phyloP scores from a whole-genome alignment of 2,113 vertebrate genomes.

The Hyperopisus bebe region DNA sequence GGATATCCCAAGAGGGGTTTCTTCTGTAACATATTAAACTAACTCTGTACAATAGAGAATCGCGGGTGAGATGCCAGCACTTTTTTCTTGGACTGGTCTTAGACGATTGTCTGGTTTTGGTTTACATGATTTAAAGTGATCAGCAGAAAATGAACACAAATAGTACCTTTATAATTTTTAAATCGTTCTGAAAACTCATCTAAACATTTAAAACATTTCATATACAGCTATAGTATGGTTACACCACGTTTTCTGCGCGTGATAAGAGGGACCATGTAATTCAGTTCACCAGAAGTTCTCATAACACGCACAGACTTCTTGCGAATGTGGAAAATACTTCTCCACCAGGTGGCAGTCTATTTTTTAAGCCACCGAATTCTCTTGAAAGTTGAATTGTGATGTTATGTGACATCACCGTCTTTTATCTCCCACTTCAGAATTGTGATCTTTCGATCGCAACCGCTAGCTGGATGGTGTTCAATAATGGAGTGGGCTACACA shows the following conservation, averaged over 20 bases:
- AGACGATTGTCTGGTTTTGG: background rate
- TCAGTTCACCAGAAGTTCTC: background rate
- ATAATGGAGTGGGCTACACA: background rate
- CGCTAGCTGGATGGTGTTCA: background rate
- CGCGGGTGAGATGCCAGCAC: background rate
- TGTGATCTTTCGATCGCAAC: background rate
- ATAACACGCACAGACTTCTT: background rate
- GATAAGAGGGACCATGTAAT: background rate
- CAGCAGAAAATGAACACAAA: background rate
- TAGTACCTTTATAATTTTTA: background rate
- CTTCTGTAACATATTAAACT: background rate
- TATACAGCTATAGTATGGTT: background rate
- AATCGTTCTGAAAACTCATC: background rate
- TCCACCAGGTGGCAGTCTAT: slow-evolving; percentile 60
- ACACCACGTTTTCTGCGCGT: background rate
- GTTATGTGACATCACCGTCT: slow-evolving; percentile 7
- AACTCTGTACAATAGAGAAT: background rate
- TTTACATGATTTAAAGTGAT: background rate
- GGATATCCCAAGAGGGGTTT: background rate
- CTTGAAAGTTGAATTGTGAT: slow-evolving; percentile 11
- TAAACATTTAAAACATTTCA: background rate
- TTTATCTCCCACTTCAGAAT: background rate
- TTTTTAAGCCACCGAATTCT: slow-evolving; percentile 31
- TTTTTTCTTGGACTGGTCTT: background rate
- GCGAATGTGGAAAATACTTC: background rate